A percentile compares a stretch with the other conserved stretches of the same genome.
These are phyloP conservation scores for Drosophila persimilis DNA, from an alignment of 1,140 invertebrate genomes.

Conservation along the genomic window DNA sequence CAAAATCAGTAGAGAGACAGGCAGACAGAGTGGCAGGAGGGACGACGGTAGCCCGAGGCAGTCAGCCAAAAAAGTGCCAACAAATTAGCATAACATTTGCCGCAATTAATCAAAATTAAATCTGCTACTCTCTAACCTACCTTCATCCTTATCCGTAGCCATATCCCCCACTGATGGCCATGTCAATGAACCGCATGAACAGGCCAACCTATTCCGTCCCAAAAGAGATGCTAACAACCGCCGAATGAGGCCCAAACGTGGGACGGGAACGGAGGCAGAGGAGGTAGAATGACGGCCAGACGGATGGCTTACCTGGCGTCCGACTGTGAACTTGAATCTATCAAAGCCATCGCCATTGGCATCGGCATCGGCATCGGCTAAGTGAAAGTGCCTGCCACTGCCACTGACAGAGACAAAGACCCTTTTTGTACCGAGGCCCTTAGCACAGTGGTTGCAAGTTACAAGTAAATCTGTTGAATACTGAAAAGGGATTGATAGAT, in stretches of 20 bases:
- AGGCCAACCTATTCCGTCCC: conserved; percentile 5
- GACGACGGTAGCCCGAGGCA: not conserved
- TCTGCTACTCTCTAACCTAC: not conserved
- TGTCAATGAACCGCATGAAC: conserved; percentile 57
- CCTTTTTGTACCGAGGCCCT: not conserved
- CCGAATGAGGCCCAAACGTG: conserved; percentile 3
- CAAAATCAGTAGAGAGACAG: conserved; percentile 45
- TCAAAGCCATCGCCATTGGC: conserved; percentile 38
- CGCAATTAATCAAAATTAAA: conserved; percentile 73
- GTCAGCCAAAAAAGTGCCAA: conserved; percentile 51
- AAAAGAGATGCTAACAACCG: conserved; percentile 27
- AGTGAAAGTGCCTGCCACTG: conserved; percentile 49
- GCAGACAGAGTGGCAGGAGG: not conserved
- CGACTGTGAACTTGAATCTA: conserved; percentile 66
- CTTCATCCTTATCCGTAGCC: not conserved
- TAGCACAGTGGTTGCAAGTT: conserved; percentile 11
- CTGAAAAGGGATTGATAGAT: too few relatives aligned
- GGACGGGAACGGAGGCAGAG: not conserved
- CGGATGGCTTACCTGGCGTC: conserved; percentile 55
- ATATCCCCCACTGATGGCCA: conserved; percentile 17
- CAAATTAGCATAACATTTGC: conserved; percentile 75
- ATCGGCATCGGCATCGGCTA: not conserved
- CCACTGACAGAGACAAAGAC: conserved; percentile 56
- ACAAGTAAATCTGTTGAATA: too few relatives aligned
- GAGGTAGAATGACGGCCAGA: conserved; percentile 4